Percentiles rank a stretch among this genome's conserved stretches.
These are phyloP conservation scores for Trichopoda pennipes DNA, from an alignment of 2,888 invertebrate genomes.

Conservation along the genomic window DNA sequence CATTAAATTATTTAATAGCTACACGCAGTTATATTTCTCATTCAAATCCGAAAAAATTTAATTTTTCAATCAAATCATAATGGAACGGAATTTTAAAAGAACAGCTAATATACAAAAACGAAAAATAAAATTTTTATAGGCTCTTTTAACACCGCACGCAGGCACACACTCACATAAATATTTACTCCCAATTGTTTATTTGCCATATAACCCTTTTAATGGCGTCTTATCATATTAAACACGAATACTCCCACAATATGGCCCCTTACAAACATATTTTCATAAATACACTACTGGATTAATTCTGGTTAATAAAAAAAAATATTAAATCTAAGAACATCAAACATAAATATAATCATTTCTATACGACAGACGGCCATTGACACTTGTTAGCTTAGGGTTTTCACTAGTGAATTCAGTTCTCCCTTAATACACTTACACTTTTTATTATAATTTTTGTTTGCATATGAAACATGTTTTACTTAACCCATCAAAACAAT, in stretches of 20 bases:
- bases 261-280: slow-evolving; percentile 8
- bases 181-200: neutral
- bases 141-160: slow-evolving; percentile 69
- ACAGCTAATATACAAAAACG: too few species aligned
- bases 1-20: too few species aligned
- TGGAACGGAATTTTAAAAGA: too few species aligned
- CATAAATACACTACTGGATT: slow-evolving; percentile 29
- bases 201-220: slow-evolving; percentile 78
- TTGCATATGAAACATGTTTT: slow-evolving; percentile 11
- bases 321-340: slow-evolving; percentile 8
- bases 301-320: slow-evolving; percentile 25
- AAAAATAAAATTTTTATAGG: slow-evolving; percentile 9
- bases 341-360: slow-evolving; percentile 5
- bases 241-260: slow-evolving; percentile 16
- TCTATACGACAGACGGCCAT: slow-evolving; percentile 68
- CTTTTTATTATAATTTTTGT: slow-evolving; percentile 10
- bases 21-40: too few species aligned
- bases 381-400: slow-evolving; percentile 66
- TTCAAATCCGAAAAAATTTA: too few species aligned
- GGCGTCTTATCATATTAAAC: slow-evolving; percentile 75
- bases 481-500: neutral
- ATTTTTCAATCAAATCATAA: too few species aligned
- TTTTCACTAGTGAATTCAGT: neutral
- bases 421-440: slow-evolving; percentile 16
- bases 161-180: slow-evolving; percentile 70